Evolutionary conservation across 2,797 vertebrate species (phyloP).

Genomic region (Coregonus ussuriensis): DNA sequence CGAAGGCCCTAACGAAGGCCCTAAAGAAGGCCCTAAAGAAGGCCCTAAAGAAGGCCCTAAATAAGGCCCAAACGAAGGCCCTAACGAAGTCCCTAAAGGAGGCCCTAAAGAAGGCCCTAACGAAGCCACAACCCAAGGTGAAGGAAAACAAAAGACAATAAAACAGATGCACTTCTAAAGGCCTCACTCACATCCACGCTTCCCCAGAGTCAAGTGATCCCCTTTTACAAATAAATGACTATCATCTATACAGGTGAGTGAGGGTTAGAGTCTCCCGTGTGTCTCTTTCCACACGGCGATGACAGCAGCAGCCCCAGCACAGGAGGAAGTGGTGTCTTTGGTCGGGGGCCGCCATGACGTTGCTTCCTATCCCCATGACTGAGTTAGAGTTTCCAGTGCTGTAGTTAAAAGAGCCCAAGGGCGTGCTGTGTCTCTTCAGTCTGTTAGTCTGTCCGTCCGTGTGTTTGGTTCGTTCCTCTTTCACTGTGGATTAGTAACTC

Average conservation of each 20-base stretch:
- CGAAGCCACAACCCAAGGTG: neutral
- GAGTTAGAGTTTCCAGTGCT: conserved; percentile 80
- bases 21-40: too few species aligned
- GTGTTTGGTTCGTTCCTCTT: neutral
- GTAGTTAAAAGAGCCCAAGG: conserved; percentile 69
- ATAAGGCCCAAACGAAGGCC: too few species aligned
- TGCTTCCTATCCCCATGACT: conserved; percentile 84
- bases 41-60: too few species aligned
- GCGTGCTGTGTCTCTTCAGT: conserved; percentile 39
- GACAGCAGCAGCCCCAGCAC: neutral
- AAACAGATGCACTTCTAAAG: neutral
- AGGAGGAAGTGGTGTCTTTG: conserved; percentile 64
- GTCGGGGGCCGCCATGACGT: conserved; percentile 79
- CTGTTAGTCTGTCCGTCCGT: conserved; percentile 26
- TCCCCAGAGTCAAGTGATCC: neutral
- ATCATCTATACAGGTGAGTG: neutral
- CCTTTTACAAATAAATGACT: neutral
- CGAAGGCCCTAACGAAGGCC: too few species aligned
- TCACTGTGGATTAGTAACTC: conserved; percentile 68
- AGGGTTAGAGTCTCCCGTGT: conserved; percentile 3
- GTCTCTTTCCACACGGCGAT: conserved; percentile 56
- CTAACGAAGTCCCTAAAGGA: too few species aligned
- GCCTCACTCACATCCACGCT: neutral
- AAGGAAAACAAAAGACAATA: neutral
- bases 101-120: too few species aligned